These are phyloP conservation scores for Gymnoscelis rufifasciata DNA, from an alignment of 2,888 invertebrate species.

Conservation along the genomic window DNA sequence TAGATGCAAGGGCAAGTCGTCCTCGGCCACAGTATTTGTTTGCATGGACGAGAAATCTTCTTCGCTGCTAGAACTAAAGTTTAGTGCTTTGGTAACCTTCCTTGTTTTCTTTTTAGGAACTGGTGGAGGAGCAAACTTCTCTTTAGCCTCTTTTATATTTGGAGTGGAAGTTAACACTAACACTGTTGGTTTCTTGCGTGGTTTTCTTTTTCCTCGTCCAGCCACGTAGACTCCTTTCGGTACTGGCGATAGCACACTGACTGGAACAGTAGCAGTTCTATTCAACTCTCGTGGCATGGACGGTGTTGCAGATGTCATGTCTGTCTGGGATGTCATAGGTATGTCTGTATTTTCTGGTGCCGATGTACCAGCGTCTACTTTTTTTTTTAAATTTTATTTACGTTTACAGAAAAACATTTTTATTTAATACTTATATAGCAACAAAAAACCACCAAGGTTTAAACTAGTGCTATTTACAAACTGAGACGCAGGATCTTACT, in stretches of 20 bases:
- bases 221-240: slow-evolving; percentile 1
- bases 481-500: too few relatives aligned
- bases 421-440: too few relatives aligned
- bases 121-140: slow-evolving; percentile 22
- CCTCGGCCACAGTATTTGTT: slow-evolving; percentile 12
- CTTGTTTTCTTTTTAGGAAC: slow-evolving; percentile 22
- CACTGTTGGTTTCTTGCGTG: slow-evolving; percentile 5
- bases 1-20: slow-evolving; percentile 28
- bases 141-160: slow-evolving; percentile 5
- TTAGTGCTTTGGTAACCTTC: slow-evolving; percentile 20
- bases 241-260: slow-evolving; percentile 3
- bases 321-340: background rate
- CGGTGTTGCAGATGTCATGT: slow-evolving; percentile 1
- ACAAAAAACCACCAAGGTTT: too few relatives aligned
- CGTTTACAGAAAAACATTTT: too few relatives aligned
- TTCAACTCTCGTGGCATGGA: background rate
- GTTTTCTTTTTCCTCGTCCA: slow-evolving; percentile 9
- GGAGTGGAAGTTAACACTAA: background rate
- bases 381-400: too few relatives aligned
- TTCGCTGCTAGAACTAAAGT: too few relatives aligned
- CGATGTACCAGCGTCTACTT: background rate
- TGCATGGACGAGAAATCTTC: slow-evolving; percentile 16
- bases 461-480: too few relatives aligned
- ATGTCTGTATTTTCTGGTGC: slow-evolving; percentile 1
- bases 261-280: slow-evolving; percentile 2